These are phyloP conservation scores for Ovis aries DNA, from an alignment of 2,113 vertebrate species.

Conservation along the genomic window ARS-UI_Ramb_v3.0 NC_056057.1:118917501-118918000, in stretches of 20 bases:
- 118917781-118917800: neutral
- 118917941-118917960: neutral
- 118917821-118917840: neutral
- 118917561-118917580: neutral
- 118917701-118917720: neutral
- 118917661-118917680: neutral
- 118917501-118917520: neutral
- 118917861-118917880: neutral
- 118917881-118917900: neutral
- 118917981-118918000: neutral
- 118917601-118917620: neutral
- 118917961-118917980: fast-evolving
- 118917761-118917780: neutral
- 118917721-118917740: fast-evolving
- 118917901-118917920: neutral
- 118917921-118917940: fast-evolving
- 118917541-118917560: neutral
- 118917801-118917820: neutral
- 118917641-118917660: neutral
- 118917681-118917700: neutral
- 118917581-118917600: no score
- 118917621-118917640: neutral
- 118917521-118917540: neutral
- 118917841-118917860: neutral
- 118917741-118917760: neutral